Conservation (phyloP, 2,797 vertebrate species). For the Sylvilagus floridanus region DNA sequence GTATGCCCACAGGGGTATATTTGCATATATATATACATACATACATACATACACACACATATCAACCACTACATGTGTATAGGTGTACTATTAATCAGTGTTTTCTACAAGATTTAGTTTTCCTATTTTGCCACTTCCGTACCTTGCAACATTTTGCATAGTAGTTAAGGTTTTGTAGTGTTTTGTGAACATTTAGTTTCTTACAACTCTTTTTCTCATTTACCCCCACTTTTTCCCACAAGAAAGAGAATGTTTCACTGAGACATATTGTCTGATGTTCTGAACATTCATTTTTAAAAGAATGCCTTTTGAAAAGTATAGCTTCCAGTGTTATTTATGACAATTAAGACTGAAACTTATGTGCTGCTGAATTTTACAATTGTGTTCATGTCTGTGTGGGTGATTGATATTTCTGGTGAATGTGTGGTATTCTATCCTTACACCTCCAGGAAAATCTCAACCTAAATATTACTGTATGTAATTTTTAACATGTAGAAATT, state of each 20-base stretch:
- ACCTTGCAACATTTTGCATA: slow-evolving; percentile 13
- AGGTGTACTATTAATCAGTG: background rate
- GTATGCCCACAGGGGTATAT: slow-evolving; percentile 10
- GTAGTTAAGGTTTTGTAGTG: slow-evolving; percentile 32
- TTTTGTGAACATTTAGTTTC: slow-evolving; percentile 45
- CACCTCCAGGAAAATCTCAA: slow-evolving; percentile 50
- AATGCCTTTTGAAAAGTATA: background rate
- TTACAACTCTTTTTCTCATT: slow-evolving; percentile 11
- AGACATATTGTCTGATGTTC: slow-evolving; percentile 20
- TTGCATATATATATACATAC: background rate
- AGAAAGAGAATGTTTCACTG: slow-evolving; percentile 46
- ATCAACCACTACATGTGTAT: background rate
- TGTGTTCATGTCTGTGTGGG: background rate
- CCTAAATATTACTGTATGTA: background rate
- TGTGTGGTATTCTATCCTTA: background rate
- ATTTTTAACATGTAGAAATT: slow-evolving; percentile 51
- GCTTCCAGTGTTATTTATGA: slow-evolving; percentile 32
- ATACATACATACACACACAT: background rate
- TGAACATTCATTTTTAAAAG: slow-evolving; percentile 44
- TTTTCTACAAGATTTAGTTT: slow-evolving; percentile 41
- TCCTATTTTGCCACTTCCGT: slow-evolving; percentile 50
- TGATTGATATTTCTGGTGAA: slow-evolving; percentile 17
- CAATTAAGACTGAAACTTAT: background rate
- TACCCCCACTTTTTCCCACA: slow-evolving; percentile 16
- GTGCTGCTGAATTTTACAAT: background rate